Evolutionary conservation across 2,113 vertebrate genomes (phyloP).

Genomic region (Furnarius figulus): DNA sequence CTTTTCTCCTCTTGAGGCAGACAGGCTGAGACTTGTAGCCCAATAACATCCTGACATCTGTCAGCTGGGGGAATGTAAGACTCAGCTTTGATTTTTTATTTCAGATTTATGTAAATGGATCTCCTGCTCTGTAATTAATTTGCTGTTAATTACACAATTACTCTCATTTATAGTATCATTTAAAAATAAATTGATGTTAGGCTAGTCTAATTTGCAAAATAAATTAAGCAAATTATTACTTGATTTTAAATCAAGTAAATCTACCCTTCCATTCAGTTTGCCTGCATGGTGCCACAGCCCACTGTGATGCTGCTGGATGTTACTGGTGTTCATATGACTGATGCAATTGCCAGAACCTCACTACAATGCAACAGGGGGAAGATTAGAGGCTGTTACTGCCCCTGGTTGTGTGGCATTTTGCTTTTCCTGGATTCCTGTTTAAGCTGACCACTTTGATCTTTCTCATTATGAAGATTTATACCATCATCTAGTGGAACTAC

Average conservation of each 20-base stretch:
- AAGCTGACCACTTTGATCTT: background rate
- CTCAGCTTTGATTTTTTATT: slow-evolving; percentile 41
- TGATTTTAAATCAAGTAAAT: slow-evolving; percentile 67
- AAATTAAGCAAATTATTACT: slow-evolving; percentile 71
- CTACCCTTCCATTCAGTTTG: slow-evolving; percentile 51
- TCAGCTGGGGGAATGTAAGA: background rate
- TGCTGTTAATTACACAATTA: slow-evolving; percentile 75
- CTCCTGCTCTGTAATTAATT: slow-evolving; percentile 68
- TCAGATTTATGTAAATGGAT: slow-evolving; percentile 62
- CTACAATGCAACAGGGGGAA: background rate
- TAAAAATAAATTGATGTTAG: slow-evolving; percentile 58
- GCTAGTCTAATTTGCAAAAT: slow-evolving; percentile 72
- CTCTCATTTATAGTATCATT: slow-evolving; percentile 67
- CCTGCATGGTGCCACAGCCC: background rate
- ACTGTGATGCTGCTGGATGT: slow-evolving; percentile 1
- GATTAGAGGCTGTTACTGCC: background rate
- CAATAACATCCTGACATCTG: background rate
- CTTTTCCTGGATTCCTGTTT: background rate
- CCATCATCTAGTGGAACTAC: slow-evolving; percentile 77
- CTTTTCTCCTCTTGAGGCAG: background rate
- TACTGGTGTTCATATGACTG: background rate
- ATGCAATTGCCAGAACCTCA: background rate
- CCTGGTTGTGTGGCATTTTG: slow-evolving; percentile 48
- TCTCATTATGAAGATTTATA: slow-evolving; percentile 73
- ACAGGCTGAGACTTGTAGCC: background rate